Evolutionary conservation across 2,888 invertebrate genomes (phyloP), one percentile per base, ranked within the genome.

Genomic region (Amblyjoppa fuscipennis): DNA sequence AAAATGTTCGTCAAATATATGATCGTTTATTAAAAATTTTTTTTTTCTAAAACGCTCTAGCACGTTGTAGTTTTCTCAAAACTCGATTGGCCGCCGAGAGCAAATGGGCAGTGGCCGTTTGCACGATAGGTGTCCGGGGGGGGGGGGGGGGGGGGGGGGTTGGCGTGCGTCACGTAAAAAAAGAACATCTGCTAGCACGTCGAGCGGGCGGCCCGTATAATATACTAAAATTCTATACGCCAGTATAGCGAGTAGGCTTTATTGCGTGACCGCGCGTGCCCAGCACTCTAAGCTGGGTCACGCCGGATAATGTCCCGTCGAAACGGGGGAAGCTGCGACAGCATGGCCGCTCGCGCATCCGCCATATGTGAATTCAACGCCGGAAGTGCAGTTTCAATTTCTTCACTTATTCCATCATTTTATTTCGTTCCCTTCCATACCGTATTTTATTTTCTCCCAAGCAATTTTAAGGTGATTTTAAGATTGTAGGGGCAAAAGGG

Each of bases 181-280:
- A 75, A 82, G 88, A 91, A 90, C 92, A 92, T 92, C 91, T 92
- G 92, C 89, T 89, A 90, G 89, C 90, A 90, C 90, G 91, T 91
- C 11, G 92, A 91, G 91, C 90, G 91, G 90, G 91, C 89, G 91
- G 89, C 41, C 69, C 83, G 34, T 68, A 71, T 71, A 76, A 80
- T 68, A 76, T 56, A 41, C 34, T 34, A 70, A 34, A 71, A 20
- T 28, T 25, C 53, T 56, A 41, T 61, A 66, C 53, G 77, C 41
- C 68, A 51, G 45, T 45, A 45, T 45, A 45, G 56, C 64, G 56
- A 71, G 34, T 7, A 11, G 66, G 75, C 71, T 49, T 75, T 64
- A 70, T 80, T 84, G 83, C 83, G 75, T 71, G 66, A 75, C 61
- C 64, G 53, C 64, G 76, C 38, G 41, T 38, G 69, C 6, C 34